A percentile compares a stretch with the other conserved stretches of the same genome.
Conservation (phyloP, 2,888 invertebrate species). For the Onthophagus sagittarius region DNA sequence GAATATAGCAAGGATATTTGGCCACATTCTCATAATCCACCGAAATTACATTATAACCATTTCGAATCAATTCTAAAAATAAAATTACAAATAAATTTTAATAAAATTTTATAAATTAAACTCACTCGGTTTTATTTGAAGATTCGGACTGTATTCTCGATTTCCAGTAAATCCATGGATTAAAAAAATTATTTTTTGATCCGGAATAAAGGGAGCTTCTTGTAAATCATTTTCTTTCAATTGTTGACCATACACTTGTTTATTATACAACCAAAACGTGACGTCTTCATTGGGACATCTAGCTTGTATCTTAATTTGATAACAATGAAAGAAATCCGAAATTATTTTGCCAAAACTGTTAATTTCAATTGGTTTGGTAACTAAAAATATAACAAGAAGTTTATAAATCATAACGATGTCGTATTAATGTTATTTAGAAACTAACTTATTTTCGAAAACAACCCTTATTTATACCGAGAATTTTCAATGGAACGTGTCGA, state of each 20-base stretch:
- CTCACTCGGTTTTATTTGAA: constrained; percentile 11
- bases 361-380: background rate
- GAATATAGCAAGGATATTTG: constrained; percentile 57
- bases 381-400: no score
- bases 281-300: constrained; percentile 58
- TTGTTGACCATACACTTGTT: constrained; percentile 52
- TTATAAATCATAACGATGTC: no score
- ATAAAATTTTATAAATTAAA: background rate
- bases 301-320: constrained; percentile 14
- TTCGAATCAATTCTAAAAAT: constrained; percentile 52
- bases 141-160: constrained; percentile 4
- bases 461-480: no score
- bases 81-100: background rate
- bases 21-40: constrained; percentile 61
- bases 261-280: constrained; percentile 54
- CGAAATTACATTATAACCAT: constrained; percentile 59
- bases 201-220: constrained; percentile 49
- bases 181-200: constrained; percentile 45
- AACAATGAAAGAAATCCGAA: background rate
- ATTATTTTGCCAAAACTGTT: background rate
- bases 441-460: no score
- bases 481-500: no score
- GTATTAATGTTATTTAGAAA: no score
- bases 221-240: constrained; percentile 47
- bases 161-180: constrained; percentile 16